Evolutionary conservation across 2,797 vertebrate species (phyloP), one percentile per base, ranked within the genome.

Genomic region (Myoxocephalus aenaeus): DNA sequence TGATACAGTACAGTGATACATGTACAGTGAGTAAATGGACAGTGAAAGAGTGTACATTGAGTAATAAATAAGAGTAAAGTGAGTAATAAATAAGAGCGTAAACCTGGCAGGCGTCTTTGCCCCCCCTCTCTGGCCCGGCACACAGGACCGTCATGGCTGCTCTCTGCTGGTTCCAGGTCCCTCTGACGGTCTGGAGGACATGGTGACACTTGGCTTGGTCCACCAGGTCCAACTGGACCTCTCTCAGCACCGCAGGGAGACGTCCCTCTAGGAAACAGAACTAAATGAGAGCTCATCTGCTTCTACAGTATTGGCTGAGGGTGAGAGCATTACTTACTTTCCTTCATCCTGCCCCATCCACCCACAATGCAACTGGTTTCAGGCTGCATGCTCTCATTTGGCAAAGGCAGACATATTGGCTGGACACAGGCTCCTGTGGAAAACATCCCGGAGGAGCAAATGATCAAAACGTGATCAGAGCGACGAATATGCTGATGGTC

Each of bases 41-140:
- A n/a, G n/a, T 27, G 25, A 27, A 27, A 27, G 25, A 27, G 25
- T 27, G 25, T 27, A 27, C 1, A 27, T 1, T 27, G 25, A 27
- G 25, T 27, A 27, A 27, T 27, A 27, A 27, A 27, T 27, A 27
- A 27, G 25, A 27, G 25, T 27, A 27, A 27, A 27, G 25, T 27
- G 25, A 27, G 2, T 27, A 27, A 27, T 27, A 27, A 27, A 27
- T 27, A 27, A 27, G 3, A 72, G 20, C 9, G 12, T 5, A 22
- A 17, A 13, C 13, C 96, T 97, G 96, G 77, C 97, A 98, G 14
- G 96, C 95, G 50, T 97, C 97, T 85, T 75, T 94, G 6, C 95
- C 96, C 81, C 96, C 97, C 63, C 88, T 91, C 63, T 97, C 96
- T 65, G 96, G 96, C 14, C 96, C 97, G 17, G 97, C 96, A 89